Evolutionary conservation across 2,888 invertebrate species (phyloP).

Genomic region (Argyra leucocephala): DNA sequence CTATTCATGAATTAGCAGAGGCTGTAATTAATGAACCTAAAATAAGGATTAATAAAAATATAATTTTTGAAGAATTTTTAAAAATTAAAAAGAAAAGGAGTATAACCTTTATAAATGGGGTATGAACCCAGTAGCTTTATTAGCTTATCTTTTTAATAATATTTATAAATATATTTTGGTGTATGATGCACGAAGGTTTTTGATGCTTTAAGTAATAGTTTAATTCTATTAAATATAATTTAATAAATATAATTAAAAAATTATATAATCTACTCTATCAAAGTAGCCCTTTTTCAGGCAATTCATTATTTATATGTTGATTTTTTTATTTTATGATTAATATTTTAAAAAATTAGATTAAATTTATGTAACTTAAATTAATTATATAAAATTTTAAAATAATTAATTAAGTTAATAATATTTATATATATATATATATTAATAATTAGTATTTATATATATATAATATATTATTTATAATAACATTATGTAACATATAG

Average conservation of each 20-base stretch:
- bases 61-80: constrained; percentile 44
- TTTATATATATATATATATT: too few relatives aligned
- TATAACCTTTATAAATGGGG: constrained; percentile 44
- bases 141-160: constrained; percentile 49
- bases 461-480: too few relatives aligned
- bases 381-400: too few relatives aligned
- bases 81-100: constrained; percentile 49
- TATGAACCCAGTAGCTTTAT: constrained; percentile 45
- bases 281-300: constrained; percentile 55
- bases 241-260: constrained; percentile 27
- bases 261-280: constrained; percentile 53
- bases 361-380: too few relatives aligned
- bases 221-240: constrained; percentile 51
- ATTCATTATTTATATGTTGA: too few relatives aligned
- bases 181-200: constrained; percentile 54
- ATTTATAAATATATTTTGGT: too few relatives aligned
- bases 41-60: constrained; percentile 48
- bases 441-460: too few relatives aligned
- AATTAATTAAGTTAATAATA: too few relatives aligned
- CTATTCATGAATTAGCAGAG: constrained; percentile 43
- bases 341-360: too few relatives aligned
- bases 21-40: constrained; percentile 46
- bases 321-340: too few relatives aligned
- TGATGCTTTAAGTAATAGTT: constrained; percentile 53
- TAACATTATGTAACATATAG: too few relatives aligned